These are phyloP conservation scores for Caenorhabditis brenneri DNA, from an alignment of 1,140 invertebrate genomes.

Conservation along the genomic window DNA sequence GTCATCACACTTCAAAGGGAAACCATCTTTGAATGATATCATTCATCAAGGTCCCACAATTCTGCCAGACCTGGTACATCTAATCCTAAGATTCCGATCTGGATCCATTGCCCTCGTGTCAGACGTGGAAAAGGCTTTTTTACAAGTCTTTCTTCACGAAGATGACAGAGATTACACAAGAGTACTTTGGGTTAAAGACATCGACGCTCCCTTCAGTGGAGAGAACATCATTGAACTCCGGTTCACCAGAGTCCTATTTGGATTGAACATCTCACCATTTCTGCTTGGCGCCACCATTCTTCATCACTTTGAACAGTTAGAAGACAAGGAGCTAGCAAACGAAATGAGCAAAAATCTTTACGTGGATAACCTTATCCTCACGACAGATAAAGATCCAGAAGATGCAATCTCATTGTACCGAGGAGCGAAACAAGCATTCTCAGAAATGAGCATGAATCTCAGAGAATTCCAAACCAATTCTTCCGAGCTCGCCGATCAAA, in stretches of 20 bases:
- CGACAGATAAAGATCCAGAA: not conserved
- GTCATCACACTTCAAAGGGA: slow-evolving; percentile 62
- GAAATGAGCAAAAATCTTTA: not conserved
- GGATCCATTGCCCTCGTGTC: slow-evolving; percentile 11
- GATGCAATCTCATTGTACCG: not conserved
- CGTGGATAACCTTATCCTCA: slow-evolving; percentile 15
- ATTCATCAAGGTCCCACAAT: slow-evolving; percentile 51
- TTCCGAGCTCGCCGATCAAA: not conserved
- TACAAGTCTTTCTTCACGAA: slow-evolving; percentile 50
- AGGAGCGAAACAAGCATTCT: slow-evolving; percentile 41
- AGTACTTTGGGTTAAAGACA: slow-evolving; percentile 55
- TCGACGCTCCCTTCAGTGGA: not conserved
- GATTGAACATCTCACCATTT: slow-evolving; percentile 46
- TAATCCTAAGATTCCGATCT: slow-evolving; percentile 49
- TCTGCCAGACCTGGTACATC: slow-evolving; percentile 24
- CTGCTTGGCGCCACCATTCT: not conserved
- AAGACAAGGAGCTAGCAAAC: not conserved
- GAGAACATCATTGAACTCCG: slow-evolving; percentile 33
- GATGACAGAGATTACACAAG: slow-evolving; percentile 49
- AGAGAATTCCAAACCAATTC: slow-evolving; percentile 46
- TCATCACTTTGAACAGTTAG: not conserved
- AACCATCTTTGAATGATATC: slow-evolving; percentile 68
- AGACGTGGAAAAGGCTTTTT: slow-evolving; percentile 57
- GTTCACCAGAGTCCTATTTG: slow-evolving; percentile 49
- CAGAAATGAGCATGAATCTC: slow-evolving; percentile 47